Evolutionary conservation across 1,140 invertebrate species (phyloP), one percentile per base, ranked within the genome.

Genomic region (Lethrus apterus): DNA sequence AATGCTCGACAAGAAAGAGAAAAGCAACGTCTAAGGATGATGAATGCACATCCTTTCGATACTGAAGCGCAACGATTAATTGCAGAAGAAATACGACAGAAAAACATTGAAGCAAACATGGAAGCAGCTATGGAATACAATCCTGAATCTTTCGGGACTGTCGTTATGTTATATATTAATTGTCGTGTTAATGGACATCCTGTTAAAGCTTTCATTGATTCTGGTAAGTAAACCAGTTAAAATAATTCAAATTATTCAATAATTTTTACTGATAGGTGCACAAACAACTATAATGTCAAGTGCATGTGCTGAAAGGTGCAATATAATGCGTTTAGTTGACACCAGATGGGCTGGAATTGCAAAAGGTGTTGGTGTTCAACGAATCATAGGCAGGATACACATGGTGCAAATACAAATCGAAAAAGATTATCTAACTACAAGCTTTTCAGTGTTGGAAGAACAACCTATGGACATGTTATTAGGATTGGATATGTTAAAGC

Each of bases 391-490:
- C 1, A 76, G 93, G 29, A 92, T 98, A 55, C 94, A 98, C 64
- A 88, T 97, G 84, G 89, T 92, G 44, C 92, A 98, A 69, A 90
- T 98, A 63, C 86, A 95, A 68, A 98, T 98, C 51, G 91, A 89
- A 53, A 83, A 84, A 52, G 89, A 92, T 62, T 93, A 91, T 70
- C 72, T 99, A 7, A 91, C 92, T 2, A 93, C 93, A 1, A 96
- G 93, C 3, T 99, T 99, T 69, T 94, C 91, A 17, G 93, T 99
- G n/a, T 71, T 99, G 14, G 89, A 96, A 66, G 87, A 98, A 52
- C 94, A 98, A 65, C 87, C 90, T 2, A 97, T 98, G 92, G 95
- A 99, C 61, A 97, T 99, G 91, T 69, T 99, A 13, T 71, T 99
- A 3, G 95, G 95, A 0, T 74, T 99, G 19, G 95, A 99, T 63